These are phyloP conservation scores for Phocides pigmalion DNA, from an alignment of 1,140 invertebrate genomes.

Conservation along the genomic window DNA sequence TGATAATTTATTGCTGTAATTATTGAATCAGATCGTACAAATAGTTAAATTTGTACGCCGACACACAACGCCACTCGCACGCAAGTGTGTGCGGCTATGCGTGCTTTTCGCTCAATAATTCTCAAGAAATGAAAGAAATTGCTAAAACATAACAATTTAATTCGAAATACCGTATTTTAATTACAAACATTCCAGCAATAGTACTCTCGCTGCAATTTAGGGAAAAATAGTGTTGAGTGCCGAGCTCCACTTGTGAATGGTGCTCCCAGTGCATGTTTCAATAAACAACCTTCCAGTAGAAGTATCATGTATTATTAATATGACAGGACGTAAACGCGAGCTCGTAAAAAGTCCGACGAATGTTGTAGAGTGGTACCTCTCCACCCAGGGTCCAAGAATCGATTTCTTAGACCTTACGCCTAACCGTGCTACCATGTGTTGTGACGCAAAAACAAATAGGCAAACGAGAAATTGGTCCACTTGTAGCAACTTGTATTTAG, in stretches of 20 bases:
- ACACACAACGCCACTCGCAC: slow-evolving; percentile 10
- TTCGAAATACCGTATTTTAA: not conserved
- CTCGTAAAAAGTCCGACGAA: too few relatives aligned
- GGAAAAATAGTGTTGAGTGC: too few relatives aligned
- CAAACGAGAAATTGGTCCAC: slow-evolving; percentile 8
- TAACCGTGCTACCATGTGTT: too few relatives aligned
- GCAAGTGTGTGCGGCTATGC: not conserved
- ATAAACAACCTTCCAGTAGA: too few relatives aligned
- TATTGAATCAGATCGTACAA: not conserved
- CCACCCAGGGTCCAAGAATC: too few relatives aligned
- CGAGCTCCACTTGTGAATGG: too few relatives aligned
- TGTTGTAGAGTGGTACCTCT: too few relatives aligned
- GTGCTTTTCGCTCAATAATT: slow-evolving; percentile 5
- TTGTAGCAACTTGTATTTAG: slow-evolving; percentile 11
- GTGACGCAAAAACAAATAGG: not conserved
- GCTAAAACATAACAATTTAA: not conserved
- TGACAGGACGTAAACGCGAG: too few relatives aligned
- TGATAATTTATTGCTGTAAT: not conserved
- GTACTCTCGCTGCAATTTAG: not conserved
- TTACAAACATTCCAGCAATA: slow-evolving; percentile 1
- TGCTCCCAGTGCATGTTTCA: too few relatives aligned
- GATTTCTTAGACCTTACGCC: too few relatives aligned
- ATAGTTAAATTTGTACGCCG: slow-evolving; percentile 4
- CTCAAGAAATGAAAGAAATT: slow-evolving; percentile 7
- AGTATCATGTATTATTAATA: too few relatives aligned